Percentiles rank a stretch among this genome's conserved stretches.
These are phyloP conservation scores for Catocala nupta DNA, from an alignment of 2,888 invertebrate genomes.

Conservation along the genomic window DNA sequence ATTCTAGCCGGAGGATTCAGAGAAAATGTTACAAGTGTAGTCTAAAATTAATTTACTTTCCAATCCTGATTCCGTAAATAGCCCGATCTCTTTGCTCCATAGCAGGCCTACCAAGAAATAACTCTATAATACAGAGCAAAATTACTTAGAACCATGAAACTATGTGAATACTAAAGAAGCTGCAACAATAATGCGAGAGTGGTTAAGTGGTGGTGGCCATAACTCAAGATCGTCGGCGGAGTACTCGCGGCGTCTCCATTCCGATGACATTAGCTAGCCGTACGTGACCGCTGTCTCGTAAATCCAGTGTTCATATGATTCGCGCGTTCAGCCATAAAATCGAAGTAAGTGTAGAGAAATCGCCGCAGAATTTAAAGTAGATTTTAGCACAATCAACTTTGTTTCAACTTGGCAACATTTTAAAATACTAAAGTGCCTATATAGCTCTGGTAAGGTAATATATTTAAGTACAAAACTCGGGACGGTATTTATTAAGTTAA, in stretches of 20 bases:
- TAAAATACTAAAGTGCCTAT: too few relatives aligned
- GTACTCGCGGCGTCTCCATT: slow-evolving; percentile 45
- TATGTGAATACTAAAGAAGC: slow-evolving; percentile 8
- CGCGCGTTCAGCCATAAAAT: slow-evolving; percentile 46
- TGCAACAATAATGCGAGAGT: slow-evolving; percentile 17
- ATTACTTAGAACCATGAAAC: neutral
- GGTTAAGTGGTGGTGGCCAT: slow-evolving; percentile 59
- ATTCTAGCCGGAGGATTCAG: too few relatives aligned
- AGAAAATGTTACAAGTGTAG: too few relatives aligned
- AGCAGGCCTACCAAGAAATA: too few relatives aligned
- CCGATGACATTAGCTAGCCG: slow-evolving; percentile 55
- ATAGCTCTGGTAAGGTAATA: too few relatives aligned
- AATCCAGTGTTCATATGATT: slow-evolving; percentile 44
- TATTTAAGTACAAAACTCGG: too few relatives aligned
- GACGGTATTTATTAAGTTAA: too few relatives aligned
- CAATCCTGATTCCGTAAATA: too few relatives aligned
- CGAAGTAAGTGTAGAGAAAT: slow-evolving; percentile 36
- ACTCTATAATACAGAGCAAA: too few relatives aligned
- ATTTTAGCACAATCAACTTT: neutral
- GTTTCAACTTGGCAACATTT: too few relatives aligned
- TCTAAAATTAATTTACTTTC: too few relatives aligned
- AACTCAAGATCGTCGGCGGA: slow-evolving; percentile 62
- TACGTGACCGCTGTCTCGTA: slow-evolving; percentile 62
- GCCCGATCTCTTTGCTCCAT: too few relatives aligned
- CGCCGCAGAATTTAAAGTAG: slow-evolving; percentile 18